These are phyloP conservation scores for Halcyon senegalensis DNA, from an alignment of 2,113 vertebrate species.

Conservation along the genomic window DNA sequence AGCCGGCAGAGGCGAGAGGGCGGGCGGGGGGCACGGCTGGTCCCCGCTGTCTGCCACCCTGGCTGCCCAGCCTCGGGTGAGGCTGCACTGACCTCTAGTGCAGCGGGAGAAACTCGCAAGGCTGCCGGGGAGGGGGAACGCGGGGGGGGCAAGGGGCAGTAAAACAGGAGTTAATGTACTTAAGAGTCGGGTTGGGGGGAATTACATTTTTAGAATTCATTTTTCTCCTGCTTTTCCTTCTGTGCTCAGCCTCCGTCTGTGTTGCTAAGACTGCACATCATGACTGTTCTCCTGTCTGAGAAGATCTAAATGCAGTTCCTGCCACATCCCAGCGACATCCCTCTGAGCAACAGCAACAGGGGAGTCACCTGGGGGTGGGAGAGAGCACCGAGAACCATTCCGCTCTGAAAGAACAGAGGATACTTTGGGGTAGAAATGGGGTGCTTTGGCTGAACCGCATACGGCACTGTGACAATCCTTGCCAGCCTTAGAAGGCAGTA, in stretches of 20 bases:
- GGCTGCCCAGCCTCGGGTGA: not conserved
- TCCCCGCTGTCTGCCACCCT: not conserved
- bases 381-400: not conserved
- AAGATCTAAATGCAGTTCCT: not conserved
- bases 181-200: not conserved
- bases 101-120: not conserved
- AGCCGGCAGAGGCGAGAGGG: not conserved
- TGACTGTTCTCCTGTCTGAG: not conserved
- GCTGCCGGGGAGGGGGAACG: not conserved
- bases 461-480: not conserved
- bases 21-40: not conserved
- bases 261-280: not conserved
- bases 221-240: not conserved
- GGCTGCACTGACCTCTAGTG: conserved; percentile 60
- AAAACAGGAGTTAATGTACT: not conserved
- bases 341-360: not conserved
- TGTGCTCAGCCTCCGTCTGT: not conserved
- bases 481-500: not conserved
- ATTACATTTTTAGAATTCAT: not conserved
- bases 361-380: not conserved
- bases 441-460: not conserved
- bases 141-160: not conserved
- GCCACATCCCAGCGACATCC: not conserved
- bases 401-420: not conserved
- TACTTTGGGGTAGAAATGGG: not conserved